A percentile compares a stretch with the other conserved stretches of the same genome.
Conservation (phyloP, 2,888 invertebrate genomes). For the Nezara viridula region DNA sequence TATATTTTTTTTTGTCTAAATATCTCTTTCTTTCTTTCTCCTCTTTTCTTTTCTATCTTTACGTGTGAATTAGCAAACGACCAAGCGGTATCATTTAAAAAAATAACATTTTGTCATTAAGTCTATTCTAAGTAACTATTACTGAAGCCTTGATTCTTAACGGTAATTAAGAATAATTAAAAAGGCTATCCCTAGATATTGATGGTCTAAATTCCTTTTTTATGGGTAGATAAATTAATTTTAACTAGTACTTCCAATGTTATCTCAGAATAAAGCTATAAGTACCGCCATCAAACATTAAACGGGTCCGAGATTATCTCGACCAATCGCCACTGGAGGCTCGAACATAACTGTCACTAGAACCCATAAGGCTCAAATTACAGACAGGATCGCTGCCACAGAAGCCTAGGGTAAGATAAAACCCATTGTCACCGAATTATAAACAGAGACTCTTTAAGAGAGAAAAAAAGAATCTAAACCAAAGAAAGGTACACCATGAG, state of each 20-base stretch:
- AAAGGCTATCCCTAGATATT: neutral
- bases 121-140: too few relatives aligned
- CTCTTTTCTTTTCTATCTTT: too few relatives aligned
- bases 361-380: neutral
- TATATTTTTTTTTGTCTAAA: too few relatives aligned
- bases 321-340: neutral
- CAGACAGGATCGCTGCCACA: neutral
- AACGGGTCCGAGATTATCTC: neutral
- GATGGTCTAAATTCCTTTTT: neutral
- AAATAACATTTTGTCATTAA: too few relatives aligned
- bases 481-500: conserved; percentile 9
- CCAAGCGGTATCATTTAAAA: too few relatives aligned
- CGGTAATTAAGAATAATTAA: neutral
- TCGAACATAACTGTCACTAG: conserved; percentile 19
- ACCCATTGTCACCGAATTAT: conserved; percentile 48
- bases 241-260: neutral
- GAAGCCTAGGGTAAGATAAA: conserved; percentile 46
- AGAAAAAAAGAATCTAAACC: neutral
- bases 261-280: neutral
- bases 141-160: too few relatives aligned
- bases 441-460: neutral
- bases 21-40: too few relatives aligned
- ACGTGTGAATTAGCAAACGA: too few relatives aligned
- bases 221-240: neutral
- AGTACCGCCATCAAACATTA: neutral